phyloP scores from a whole-genome alignment of 2,797 vertebrate genomes.

The Coluber constrictor region DNA sequence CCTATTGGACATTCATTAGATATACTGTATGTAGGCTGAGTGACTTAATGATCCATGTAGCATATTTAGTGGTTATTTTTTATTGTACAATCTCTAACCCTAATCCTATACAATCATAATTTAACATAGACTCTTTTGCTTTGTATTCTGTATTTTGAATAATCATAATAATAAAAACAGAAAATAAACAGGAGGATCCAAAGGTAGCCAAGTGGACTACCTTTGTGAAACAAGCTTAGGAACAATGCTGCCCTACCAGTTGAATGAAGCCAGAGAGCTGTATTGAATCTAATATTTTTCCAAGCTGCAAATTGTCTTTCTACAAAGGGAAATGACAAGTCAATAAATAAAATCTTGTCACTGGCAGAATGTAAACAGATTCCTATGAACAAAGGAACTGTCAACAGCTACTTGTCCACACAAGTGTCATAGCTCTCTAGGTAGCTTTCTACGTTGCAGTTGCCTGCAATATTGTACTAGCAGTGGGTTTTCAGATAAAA shows the following conservation, averaged over 20 bases:
- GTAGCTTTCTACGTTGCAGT: neutral
- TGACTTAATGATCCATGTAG: neutral
- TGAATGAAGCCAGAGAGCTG: constrained; percentile 28
- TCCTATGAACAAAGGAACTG: constrained; percentile 11
- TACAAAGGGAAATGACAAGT: constrained; percentile 29
- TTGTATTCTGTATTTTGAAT: neutral
- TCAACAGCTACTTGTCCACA: constrained; percentile 2
- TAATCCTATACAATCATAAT: neutral
- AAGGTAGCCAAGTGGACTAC: neutral
- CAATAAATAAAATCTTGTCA: constrained; percentile 49
- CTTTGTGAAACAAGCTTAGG: neutral
- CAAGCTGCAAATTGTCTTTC: neutral
- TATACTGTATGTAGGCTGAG: neutral
- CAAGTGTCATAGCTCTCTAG: constrained; percentile 35
- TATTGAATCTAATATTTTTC: constrained; percentile 37
- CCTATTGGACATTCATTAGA: neutral
- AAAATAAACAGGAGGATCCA: neutral
- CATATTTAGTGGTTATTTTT: neutral
- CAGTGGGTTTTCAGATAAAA: constrained; percentile 1
- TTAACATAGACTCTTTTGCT: neutral
- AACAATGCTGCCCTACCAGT: constrained; percentile 1
- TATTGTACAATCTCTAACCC: neutral
- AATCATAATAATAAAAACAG: neutral
- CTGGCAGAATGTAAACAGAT: constrained; percentile 20
- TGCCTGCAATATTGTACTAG: neutral